Conservation (phyloP, 1,140 invertebrate species). For the Macrostomum lignano region DNA sequence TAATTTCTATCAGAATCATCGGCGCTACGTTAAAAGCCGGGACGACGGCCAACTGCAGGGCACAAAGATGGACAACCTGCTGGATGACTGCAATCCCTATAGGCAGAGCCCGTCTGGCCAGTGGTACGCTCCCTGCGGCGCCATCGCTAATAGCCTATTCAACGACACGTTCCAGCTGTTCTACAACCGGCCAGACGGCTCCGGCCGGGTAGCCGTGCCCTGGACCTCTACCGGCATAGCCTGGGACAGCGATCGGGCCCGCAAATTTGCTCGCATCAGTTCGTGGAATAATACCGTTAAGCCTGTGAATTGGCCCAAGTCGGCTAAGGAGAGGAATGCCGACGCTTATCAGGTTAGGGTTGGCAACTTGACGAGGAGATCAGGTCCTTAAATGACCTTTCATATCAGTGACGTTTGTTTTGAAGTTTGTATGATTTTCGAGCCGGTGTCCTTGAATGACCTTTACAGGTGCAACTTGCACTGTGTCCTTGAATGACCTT, state of each 20-base stretch:
- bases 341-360: slow-evolving; percentile 3
- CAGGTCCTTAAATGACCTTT: too few relatives aligned
- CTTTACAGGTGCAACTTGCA: too few relatives aligned
- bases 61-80: too few relatives aligned
- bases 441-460: too few relatives aligned
- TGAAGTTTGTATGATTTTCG: too few relatives aligned
- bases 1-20: slow-evolving; percentile 95
- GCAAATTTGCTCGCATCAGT: too few relatives aligned
- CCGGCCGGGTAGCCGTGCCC: slow-evolving; percentile 1
- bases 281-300: slow-evolving; percentile 1
- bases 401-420: too few relatives aligned
- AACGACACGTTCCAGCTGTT: slow-evolving; percentile 5
- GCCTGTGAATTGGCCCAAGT: background rate
- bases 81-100: too few relatives aligned
- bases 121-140: slow-evolving; percentile 7
- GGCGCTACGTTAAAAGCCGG: slow-evolving; percentile 81
- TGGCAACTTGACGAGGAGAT: too few relatives aligned
- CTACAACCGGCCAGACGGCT: too few relatives aligned
- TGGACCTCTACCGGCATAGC: slow-evolving; percentile 4
- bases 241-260: slow-evolving; percentile 2
- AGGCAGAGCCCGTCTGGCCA: too few relatives aligned
- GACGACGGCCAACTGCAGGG: slow-evolving; percentile 78
- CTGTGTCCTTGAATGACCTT: too few relatives aligned
- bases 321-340: background rate
- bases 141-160: slow-evolving; percentile 5